Percentiles rank a stretch among this genome's conserved stretches.
Evolutionary conservation across 2,113 vertebrate genomes (phyloP).

Genomic region (Semnornis frantzii): DNA sequence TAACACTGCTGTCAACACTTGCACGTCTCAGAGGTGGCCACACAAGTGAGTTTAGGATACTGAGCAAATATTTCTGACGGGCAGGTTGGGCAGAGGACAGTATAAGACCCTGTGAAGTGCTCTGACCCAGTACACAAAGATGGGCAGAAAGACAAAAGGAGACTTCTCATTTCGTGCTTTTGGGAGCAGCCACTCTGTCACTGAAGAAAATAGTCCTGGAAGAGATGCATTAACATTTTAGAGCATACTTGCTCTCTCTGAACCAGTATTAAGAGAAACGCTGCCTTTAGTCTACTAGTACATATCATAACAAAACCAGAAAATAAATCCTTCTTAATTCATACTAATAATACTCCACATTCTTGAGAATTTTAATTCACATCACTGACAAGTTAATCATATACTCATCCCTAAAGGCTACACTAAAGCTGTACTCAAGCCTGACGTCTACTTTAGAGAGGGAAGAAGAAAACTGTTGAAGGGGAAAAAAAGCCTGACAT

Average conservation of each 20-base stretch:
- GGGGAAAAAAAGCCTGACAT: background rate
- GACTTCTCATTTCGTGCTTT: background rate
- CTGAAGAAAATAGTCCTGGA: background rate
- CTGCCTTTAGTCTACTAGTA: background rate
- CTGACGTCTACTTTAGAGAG: background rate
- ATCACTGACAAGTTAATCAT: background rate
- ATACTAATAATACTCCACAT: background rate
- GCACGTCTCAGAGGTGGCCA: background rate
- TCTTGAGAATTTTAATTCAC: background rate
- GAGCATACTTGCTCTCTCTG: background rate
- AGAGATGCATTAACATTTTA: background rate
- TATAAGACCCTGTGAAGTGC: background rate
- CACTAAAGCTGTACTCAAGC: background rate
- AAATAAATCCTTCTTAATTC: background rate
- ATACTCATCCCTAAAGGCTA: background rate
- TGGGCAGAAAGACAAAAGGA: background rate
- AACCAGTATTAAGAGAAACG: background rate
- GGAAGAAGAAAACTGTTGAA: background rate
- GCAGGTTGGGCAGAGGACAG: background rate
- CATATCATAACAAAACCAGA: background rate
- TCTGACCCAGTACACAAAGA: background rate
- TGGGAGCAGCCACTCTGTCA: background rate
- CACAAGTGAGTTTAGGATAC: no score
- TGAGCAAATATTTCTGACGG: fast-evolving
- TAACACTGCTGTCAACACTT: background rate